phyloP scores from a whole-genome alignment of 2,113 vertebrate genomes.

The Penelope pileata region DNA sequence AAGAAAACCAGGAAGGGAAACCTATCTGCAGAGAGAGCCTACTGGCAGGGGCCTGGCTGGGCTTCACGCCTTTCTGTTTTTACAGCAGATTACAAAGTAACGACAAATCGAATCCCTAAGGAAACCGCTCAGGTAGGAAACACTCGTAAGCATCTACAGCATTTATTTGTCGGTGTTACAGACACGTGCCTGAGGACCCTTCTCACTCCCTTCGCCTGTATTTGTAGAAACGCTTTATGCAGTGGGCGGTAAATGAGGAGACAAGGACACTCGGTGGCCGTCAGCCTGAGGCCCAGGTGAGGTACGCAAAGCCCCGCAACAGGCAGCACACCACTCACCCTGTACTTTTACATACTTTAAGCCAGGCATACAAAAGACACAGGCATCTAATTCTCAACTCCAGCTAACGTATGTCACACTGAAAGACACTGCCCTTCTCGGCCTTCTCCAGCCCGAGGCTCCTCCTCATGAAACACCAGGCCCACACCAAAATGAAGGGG shows the following conservation, averaged over 20 bases:
- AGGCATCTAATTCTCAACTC: fast-evolving
- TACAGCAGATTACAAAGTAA: background rate
- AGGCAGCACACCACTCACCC: background rate
- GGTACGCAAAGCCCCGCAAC: background rate
- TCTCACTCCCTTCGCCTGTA: background rate
- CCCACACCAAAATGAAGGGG: background rate
- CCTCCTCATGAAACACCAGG: background rate
- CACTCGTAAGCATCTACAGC: background rate
- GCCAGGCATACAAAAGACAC: background rate
- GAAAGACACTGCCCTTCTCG: background rate
- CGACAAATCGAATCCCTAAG: background rate
- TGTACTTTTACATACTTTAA: background rate
- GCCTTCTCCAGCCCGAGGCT: background rate
- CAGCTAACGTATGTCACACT: fast-evolving
- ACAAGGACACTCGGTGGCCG: background rate
- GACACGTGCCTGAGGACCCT: background rate
- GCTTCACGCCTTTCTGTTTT: fast-evolving
- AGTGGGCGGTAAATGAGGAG: fast-evolving
- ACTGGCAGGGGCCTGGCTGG: fast-evolving
- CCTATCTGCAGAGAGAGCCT: background rate
- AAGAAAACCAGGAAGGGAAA: background rate
- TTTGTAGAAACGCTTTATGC: background rate
- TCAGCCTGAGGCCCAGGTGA: background rate
- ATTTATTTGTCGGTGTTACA: fast-evolving
- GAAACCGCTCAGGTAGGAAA: background rate